These are phyloP conservation scores for Netelia fuscicornis DNA, from an alignment of 2,888 invertebrate genomes.

Conservation along the genomic window DNA sequence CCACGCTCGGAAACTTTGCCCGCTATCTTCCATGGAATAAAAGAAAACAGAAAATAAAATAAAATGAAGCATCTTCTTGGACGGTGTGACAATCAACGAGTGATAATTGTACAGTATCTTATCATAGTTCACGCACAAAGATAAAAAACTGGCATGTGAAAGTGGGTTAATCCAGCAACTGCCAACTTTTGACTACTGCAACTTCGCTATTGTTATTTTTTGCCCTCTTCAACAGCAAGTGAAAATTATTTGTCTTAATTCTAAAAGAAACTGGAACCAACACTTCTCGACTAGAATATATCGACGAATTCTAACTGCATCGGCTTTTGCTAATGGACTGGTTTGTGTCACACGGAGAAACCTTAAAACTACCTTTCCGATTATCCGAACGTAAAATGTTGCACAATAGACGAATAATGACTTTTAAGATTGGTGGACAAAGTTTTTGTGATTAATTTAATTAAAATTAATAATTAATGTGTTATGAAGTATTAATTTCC, in stretches of 20 bases:
- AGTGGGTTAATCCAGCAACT: background rate
- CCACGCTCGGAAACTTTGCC: slow-evolving; percentile 34
- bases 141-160: background rate
- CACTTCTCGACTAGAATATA: slow-evolving; percentile 37
- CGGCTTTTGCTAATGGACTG: slow-evolving; percentile 58
- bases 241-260: background rate
- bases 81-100: slow-evolving; percentile 12
- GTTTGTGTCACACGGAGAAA: slow-evolving; percentile 54
- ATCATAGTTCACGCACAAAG: background rate
- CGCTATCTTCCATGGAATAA: slow-evolving; percentile 12
- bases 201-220: too few relatives aligned
- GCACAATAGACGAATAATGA: slow-evolving; percentile 47
- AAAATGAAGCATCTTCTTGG: slow-evolving; percentile 16
- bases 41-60: slow-evolving; percentile 2
- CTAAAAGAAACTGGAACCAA: slow-evolving; percentile 1
- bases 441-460: slow-evolving; percentile 28
- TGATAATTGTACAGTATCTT: slow-evolving; percentile 20
- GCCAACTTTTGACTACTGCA: background rate
- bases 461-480: background rate
- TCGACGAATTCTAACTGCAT: slow-evolving; percentile 47
- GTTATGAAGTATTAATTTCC: slow-evolving; percentile 13
- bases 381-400: slow-evolving; percentile 57
- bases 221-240: background rate
- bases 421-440: background rate
- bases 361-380: slow-evolving; percentile 57